A percentile compares a stretch with the other conserved stretches of the same genome.
Evolutionary conservation across 2,797 vertebrate species (phyloP).

Genomic region (Acomys russatus): DNA sequence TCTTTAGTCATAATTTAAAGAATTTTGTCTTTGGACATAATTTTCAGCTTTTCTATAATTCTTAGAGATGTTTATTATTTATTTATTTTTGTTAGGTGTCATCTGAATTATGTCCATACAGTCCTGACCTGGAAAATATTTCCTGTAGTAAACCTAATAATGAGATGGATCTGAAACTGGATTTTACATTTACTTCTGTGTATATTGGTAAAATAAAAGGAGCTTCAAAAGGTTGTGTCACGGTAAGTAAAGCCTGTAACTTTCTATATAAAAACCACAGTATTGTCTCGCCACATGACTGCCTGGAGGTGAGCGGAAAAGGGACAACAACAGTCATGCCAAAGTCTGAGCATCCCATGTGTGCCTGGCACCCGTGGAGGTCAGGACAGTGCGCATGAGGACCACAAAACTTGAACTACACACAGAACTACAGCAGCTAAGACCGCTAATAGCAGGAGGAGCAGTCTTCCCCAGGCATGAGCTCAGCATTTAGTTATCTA

Average conservation of each 20-base stretch:
- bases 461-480: neutral
- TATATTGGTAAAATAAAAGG: slow-evolving; percentile 88
- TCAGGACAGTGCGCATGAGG: too few relatives aligned
- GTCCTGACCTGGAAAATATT: slow-evolving; percentile 68
- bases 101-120: slow-evolving; percentile 76
- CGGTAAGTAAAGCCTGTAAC: slow-evolving; percentile 85
- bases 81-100: slow-evolving; percentile 79
- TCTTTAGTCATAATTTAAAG: slow-evolving; percentile 55
- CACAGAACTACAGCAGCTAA: neutral
- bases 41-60: slow-evolving; percentile 62
- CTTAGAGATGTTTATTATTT: slow-evolving; percentile 63
- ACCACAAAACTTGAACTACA: neutral
- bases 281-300: neutral
- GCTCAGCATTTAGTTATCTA: neutral
- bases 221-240: slow-evolving; percentile 85
- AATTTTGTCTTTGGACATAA: slow-evolving; percentile 64
- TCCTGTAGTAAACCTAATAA: slow-evolving; percentile 76
- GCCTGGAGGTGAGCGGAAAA: neutral
- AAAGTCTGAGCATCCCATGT: neutral
- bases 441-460: neutral
- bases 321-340: neutral
- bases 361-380: too few relatives aligned
- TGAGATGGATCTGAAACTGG: slow-evolving; percentile 77
- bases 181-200: slow-evolving; percentile 86
- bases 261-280: neutral